Evolutionary conservation across 2,113 vertebrate species (phyloP).

Genomic region (Nerophis lumbriciformis): DNA sequence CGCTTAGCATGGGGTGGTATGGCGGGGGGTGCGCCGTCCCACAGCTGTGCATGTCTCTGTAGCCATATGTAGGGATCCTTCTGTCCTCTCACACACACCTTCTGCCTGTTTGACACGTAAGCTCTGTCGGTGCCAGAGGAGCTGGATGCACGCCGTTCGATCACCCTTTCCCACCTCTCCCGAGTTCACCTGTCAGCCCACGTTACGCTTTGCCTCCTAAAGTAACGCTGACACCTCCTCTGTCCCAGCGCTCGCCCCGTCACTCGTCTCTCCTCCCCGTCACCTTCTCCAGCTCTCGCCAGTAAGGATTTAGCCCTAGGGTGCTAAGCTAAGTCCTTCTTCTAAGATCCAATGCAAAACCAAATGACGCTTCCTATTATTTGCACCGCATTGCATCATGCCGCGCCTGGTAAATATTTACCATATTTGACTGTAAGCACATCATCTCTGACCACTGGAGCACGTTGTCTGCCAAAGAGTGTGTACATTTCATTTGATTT

Average conservation of each 20-base stretch:
- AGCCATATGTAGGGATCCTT: constrained; percentile 39
- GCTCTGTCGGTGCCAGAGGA: constrained; percentile 67
- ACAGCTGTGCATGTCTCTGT: constrained; percentile 46
- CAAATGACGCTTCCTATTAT: no score
- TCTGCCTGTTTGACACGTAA: constrained; percentile 57
- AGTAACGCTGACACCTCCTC: constrained; percentile 64
- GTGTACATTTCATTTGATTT: constrained; percentile 31
- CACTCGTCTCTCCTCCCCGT: constrained; percentile 51
- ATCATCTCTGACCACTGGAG: constrained; percentile 5
- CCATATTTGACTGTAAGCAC: neutral
- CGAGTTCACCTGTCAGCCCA: constrained; percentile 72
- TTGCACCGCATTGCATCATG: no score
- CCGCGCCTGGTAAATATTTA: neutral
- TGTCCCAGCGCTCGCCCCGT: constrained; percentile 48
- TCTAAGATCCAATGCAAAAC: no score
- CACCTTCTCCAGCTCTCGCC: constrained; percentile 42
- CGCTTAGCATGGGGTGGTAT: constrained; percentile 49
- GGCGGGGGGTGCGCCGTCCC: constrained; percentile 3
- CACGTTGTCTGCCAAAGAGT: constrained; percentile 5
- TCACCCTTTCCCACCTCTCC: constrained; percentile 39
- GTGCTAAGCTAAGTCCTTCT: neutral
- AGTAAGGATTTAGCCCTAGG: constrained; percentile 6
- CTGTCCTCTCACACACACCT: constrained; percentile 33
- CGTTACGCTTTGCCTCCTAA: constrained; percentile 60
- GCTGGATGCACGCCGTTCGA: constrained; percentile 68